phyloP scores from a whole-genome alignment of 2,797 vertebrate species.

The Muraenolepis orangiensis region DNA sequence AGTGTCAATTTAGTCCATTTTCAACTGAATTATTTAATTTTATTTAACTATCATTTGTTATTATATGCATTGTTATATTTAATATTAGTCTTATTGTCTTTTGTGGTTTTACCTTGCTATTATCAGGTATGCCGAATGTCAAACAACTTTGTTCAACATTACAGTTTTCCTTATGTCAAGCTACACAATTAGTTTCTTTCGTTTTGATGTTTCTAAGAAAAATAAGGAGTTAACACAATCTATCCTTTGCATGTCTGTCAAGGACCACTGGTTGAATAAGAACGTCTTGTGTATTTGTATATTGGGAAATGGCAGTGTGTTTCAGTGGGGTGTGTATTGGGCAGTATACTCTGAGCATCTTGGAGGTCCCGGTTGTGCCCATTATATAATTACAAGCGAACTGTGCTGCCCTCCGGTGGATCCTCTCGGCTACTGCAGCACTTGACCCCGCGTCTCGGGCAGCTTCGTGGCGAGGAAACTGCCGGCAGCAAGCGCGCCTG shows the following conservation, averaged over 20 bases:
- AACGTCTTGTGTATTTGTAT: conserved; percentile 15
- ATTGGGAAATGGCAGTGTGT: background rate
- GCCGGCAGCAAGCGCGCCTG: conserved; percentile 85
- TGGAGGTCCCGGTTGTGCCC: conserved; percentile 34
- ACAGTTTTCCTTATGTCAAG: conserved; percentile 11
- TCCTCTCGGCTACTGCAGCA: conserved; percentile 80
- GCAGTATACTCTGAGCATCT: conserved; percentile 54
- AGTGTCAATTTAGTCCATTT: background rate
- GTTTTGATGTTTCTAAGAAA: conserved; percentile 22
- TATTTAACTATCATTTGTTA: background rate
- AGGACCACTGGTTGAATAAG: background rate
- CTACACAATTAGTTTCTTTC: background rate
- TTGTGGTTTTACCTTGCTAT: no score
- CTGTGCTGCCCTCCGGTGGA: conserved; percentile 52
- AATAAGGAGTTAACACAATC: conserved; percentile 30
- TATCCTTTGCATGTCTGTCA: background rate
- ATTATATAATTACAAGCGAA: conserved; percentile 31
- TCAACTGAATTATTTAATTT: background rate
- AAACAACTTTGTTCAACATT: no score
- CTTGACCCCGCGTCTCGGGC: conserved; percentile 91
- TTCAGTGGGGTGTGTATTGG: conserved; percentile 31
- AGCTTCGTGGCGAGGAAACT: conserved; percentile 92
- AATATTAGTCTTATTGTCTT: no score
- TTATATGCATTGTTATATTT: background rate
- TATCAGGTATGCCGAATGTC: no score